These are phyloP conservation scores for Cosmopolites sordidus DNA, from an alignment of 2,888 invertebrate species.

Conservation along the genomic window DNA sequence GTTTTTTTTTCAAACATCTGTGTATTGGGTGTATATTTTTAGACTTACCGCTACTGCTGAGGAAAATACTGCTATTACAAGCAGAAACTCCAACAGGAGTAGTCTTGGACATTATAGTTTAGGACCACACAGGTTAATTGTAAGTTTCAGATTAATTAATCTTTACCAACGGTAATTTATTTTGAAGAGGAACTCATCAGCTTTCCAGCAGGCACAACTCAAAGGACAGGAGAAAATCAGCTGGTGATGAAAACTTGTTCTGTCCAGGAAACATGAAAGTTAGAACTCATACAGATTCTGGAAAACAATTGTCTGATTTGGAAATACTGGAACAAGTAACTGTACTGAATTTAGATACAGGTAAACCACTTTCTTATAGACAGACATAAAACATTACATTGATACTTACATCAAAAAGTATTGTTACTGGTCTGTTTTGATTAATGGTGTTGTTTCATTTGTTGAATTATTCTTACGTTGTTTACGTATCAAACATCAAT, in stretches of 20 bases:
- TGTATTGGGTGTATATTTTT: too few relatives aligned
- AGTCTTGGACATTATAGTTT: conserved; percentile 48
- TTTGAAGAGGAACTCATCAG: conserved; percentile 39
- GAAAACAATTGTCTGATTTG: conserved; percentile 81
- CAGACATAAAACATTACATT: too few relatives aligned
- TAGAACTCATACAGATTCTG: conserved; percentile 79
- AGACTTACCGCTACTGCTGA: conserved; percentile 23
- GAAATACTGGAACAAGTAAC: conserved; percentile 86
- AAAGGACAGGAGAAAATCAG: conserved; percentile 71
- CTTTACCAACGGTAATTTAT: not conserved
- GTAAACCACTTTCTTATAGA: too few relatives aligned
- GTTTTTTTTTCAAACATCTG: too few relatives aligned
- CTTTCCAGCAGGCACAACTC: conserved; percentile 36
- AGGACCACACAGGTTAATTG: conserved; percentile 43
- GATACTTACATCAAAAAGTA: too few relatives aligned
- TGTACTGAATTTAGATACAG: conserved; percentile 76
- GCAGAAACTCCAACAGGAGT: conserved; percentile 51
- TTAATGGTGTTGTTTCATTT: too few relatives aligned
- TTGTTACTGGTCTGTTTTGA: too few relatives aligned
- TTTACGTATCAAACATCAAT: too few relatives aligned
- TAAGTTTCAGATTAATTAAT: not conserved
- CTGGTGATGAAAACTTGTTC: conserved; percentile 73
- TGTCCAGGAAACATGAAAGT: conserved; percentile 69
- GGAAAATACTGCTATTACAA: conserved; percentile 37
- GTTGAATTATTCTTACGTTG: too few relatives aligned